phyloP scores from a whole-genome alignment of 1,140 invertebrate species.

The Drosophila willistoni region DNA sequence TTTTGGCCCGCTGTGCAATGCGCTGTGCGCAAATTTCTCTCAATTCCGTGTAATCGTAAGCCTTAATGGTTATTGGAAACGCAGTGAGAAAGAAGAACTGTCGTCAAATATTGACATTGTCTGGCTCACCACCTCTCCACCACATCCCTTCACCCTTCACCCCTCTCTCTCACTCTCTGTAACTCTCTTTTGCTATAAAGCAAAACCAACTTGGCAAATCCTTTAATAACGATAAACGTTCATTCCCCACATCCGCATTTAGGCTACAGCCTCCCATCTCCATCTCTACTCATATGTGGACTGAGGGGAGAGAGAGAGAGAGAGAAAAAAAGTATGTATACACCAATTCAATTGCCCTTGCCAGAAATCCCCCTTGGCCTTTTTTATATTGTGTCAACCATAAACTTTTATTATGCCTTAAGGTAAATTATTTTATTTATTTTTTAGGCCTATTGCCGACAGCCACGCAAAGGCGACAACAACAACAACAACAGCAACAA shows the following conservation, averaged over 20 bases:
- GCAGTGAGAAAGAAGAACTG: slow-evolving; percentile 52
- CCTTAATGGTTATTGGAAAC: slow-evolving; percentile 77
- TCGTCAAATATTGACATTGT: slow-evolving; percentile 66
- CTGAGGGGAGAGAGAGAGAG: too few relatives aligned
- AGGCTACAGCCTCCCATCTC: background rate
- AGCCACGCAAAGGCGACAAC: slow-evolving; percentile 12
- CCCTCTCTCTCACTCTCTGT: background rate
- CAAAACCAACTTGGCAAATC: slow-evolving; percentile 40
- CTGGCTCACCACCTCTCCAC: background rate
- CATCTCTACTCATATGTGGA: slow-evolving; percentile 12
- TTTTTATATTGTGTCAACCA: slow-evolving; percentile 65
- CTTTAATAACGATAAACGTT: slow-evolving; percentile 53
- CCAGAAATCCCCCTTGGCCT: slow-evolving; percentile 17
- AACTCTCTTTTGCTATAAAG: slow-evolving; percentile 17
- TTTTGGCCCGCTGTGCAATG: slow-evolving; percentile 68
- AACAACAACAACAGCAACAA: slow-evolving; percentile 29
- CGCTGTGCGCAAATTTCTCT: slow-evolving; percentile 60
- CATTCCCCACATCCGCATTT: slow-evolving; percentile 21
- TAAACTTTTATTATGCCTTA: slow-evolving; percentile 79
- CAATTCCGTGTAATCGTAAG: slow-evolving; percentile 46
- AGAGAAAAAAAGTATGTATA: background rate
- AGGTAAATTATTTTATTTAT: slow-evolving; percentile 81
- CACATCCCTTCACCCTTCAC: background rate
- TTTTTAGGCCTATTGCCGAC: slow-evolving; percentile 68
- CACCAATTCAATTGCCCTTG: slow-evolving; percentile 1